Conservation (phyloP, 1,140 invertebrate genomes). For the Belonocnema kinseyi region DNA sequence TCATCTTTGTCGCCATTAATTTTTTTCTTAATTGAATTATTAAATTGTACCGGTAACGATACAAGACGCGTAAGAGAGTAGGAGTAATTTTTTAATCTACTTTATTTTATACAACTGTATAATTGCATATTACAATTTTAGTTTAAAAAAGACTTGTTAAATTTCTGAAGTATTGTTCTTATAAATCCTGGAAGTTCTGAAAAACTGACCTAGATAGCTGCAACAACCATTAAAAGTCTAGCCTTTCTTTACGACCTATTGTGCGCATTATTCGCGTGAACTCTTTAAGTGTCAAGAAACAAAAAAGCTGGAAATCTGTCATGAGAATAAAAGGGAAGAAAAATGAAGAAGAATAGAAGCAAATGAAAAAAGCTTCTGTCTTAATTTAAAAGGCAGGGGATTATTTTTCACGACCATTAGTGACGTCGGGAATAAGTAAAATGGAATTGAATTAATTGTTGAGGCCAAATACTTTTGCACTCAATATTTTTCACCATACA, state of each 20-base stretch:
- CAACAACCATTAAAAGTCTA: slow-evolving; percentile 14
- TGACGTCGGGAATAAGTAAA: no score
- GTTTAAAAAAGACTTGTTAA: not conserved
- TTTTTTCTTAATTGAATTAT: no score
- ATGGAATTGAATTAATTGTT: no score
- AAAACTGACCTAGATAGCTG: slow-evolving; percentile 8
- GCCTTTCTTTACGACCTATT: slow-evolving; percentile 22
- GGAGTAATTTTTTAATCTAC: no score
- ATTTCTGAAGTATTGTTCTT: not conserved
- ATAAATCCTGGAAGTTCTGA: not conserved
- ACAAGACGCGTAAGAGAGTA: no score
- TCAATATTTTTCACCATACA: no score
- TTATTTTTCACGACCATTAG: no score
- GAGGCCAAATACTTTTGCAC: no score
- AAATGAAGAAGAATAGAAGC: not conserved
- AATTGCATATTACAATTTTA: not conserved
- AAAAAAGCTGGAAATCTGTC: slow-evolving; percentile 20
- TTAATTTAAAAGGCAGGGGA: not conserved
- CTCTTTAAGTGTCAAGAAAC: slow-evolving; percentile 1
- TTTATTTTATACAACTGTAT: no score
- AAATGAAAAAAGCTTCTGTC: not conserved
- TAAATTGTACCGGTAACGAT: no score
- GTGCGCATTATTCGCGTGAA: slow-evolving; percentile 19
- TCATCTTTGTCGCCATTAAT: no score
- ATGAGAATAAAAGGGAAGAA: not conserved